Base-by-base conservation (phyloP, 2,113 vertebrate species). In the Microcebus jonahi region DNA sequence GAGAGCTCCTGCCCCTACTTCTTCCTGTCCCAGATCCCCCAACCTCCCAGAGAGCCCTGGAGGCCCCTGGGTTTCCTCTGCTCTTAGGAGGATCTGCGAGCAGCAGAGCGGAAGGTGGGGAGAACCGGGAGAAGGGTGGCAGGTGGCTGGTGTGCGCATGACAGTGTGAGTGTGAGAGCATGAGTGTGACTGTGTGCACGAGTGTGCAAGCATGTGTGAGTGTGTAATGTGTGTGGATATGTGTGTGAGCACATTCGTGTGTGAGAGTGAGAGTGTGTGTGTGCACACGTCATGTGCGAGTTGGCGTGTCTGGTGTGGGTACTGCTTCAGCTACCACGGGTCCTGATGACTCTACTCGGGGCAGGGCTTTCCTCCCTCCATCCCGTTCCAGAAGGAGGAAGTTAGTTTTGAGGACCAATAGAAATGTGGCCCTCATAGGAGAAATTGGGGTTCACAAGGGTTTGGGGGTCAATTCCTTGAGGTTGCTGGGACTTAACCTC, bases 251-350 rank as follows among this genome's bases (percentile, higher is more conserved):
- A 1, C 6, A 6, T 15, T 7, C 6, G 0, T 68, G 27, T 45
- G 36, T 3, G 17, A 8, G 57, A 29, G 42, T 23, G 20, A n/a
- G 4, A 11, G 14, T 0, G 23, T 27, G 5, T 55, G n/a, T 3
- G 23, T 34, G 39, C 36, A 5, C 36, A 14, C 0, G 34, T 7
- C 7, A 0, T 2, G 10, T 71, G 9, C 75, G 50, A 42, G 50
- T 29, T 9, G 39, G 36, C 2, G 0, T 42, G 20, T 25, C 45
- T 2, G 1, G n/a, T 18, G 3, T 14, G n/a, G 5, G 15, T 6
- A 6, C 53, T 36, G 73, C 80, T 14, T 10, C 9, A 20, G 63
- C 21, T 9, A 17, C 39, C 57, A 13, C 9, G 2, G 2, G 45
- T 2, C 29, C 21, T 7, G 42, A 86, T 1, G 31, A 1, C 14